A percentile compares a stretch with the other conserved stretches of the same genome.
phyloP scores from a whole-genome alignment of 2,888 invertebrate genomes.

The Nycteola revayana region DNA sequence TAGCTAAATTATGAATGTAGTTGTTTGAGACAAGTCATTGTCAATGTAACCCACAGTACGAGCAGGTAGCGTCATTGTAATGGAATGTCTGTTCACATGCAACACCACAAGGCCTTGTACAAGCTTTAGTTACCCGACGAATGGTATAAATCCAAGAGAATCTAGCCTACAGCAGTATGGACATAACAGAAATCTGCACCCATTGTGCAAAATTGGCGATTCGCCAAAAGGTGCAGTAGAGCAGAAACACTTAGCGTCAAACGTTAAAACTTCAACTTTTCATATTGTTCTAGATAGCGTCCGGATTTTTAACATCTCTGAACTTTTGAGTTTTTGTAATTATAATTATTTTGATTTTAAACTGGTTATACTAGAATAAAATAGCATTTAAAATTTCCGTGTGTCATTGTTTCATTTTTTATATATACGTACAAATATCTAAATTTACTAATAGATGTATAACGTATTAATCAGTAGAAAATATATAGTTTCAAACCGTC shows the following conservation, averaged over 20 bases:
- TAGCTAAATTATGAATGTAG: too few species aligned
- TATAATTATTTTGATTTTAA: too few species aligned
- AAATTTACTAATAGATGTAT: too few species aligned
- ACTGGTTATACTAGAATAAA: too few species aligned
- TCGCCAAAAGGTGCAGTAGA: constrained; percentile 46
- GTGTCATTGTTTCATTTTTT: too few species aligned
- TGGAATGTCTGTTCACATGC: constrained; percentile 12
- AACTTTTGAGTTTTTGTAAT: constrained; percentile 33
- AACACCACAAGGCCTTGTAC: constrained; percentile 9
- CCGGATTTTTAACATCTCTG: constrained; percentile 18
- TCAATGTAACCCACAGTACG: too few species aligned
- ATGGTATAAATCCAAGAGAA: constrained; percentile 29
- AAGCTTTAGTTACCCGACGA: constrained; percentile 12
- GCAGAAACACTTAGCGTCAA: constrained; percentile 55
- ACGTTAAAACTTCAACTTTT: constrained; percentile 43
- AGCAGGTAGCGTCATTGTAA: constrained; percentile 17
- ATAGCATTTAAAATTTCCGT: too few species aligned
- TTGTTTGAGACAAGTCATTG: too few species aligned
- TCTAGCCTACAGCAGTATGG: constrained; percentile 21
- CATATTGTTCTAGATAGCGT: constrained; percentile 34
- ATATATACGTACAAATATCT: too few species aligned
- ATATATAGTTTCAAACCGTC: too few species aligned
- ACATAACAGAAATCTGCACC: constrained; percentile 38
- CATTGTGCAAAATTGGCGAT: constrained; percentile 46
- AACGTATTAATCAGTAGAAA: too few species aligned